phyloP scores from a whole-genome alignment of 2,888 invertebrate genomes.

The Hoplodrina blanda region DNA sequence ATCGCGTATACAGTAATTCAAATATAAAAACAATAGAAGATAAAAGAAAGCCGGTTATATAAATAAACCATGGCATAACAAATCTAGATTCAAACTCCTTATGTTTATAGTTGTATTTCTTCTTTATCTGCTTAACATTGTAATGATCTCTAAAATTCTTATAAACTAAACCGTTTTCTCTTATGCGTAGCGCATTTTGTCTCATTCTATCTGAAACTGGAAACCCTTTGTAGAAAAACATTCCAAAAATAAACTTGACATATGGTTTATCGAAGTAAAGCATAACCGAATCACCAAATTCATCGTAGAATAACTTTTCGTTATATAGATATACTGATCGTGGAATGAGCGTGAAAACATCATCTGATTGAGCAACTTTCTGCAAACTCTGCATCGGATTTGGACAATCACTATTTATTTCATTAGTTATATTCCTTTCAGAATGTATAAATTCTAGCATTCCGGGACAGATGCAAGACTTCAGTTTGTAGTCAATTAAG shows the following conservation, averaged over 20 bases:
- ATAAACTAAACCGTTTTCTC: slow-evolving; percentile 46
- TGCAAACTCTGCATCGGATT: slow-evolving; percentile 11
- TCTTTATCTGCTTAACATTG: slow-evolving; percentile 9
- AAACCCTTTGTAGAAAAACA: slow-evolving; percentile 58
- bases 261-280: slow-evolving; percentile 41
- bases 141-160: slow-evolving; percentile 43
- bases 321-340: slow-evolving; percentile 22
- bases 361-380: slow-evolving; percentile 20
- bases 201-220: slow-evolving; percentile 46
- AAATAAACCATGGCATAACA: slow-evolving; percentile 54
- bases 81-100: slow-evolving; percentile 27
- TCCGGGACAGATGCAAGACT: slow-evolving; percentile 21
- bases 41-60: slow-evolving; percentile 23
- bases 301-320: slow-evolving; percentile 20
- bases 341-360: slow-evolving; percentile 17
- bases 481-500: slow-evolving; percentile 26
- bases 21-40: slow-evolving; percentile 32
- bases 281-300: slow-evolving; percentile 30
- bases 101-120: slow-evolving; percentile 21
- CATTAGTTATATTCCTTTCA: slow-evolving; percentile 54
- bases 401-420: slow-evolving; percentile 32
- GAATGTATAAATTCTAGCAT: neutral
- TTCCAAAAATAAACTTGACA: slow-evolving; percentile 27
- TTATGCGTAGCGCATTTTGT: slow-evolving; percentile 40
- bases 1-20: slow-evolving; percentile 34